Conservation (phyloP, 2,797 vertebrate genomes). For the Gobio occitaniae region DNA sequence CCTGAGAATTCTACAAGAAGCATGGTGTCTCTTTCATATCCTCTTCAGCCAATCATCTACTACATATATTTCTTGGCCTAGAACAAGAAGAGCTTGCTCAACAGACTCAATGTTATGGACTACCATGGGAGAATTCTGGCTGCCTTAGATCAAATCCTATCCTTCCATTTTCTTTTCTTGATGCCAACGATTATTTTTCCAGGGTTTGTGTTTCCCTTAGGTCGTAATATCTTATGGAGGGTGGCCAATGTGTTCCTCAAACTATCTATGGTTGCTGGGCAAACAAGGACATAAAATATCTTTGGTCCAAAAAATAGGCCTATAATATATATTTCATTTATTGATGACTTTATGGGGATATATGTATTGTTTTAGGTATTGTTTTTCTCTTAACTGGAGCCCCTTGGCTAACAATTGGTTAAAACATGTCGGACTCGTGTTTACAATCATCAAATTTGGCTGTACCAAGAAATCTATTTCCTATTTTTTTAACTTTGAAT, state of each 20-base stretch:
- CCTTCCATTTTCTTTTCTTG: constrained; percentile 17
- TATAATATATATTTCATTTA: background rate
- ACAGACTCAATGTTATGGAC: constrained; percentile 27
- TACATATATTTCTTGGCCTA: constrained; percentile 41
- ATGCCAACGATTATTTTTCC: constrained; percentile 38
- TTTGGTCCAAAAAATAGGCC: background rate
- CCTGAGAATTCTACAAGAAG: constrained; percentile 6
- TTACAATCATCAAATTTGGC: background rate
- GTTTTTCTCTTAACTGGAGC: constrained; percentile 19
- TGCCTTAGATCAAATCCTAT: constrained; percentile 10
- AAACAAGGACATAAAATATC: background rate
- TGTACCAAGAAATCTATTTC: background rate
- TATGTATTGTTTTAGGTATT: background rate
- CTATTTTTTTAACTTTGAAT: background rate
- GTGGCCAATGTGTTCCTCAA: constrained; percentile 32
- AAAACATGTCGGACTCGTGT: background rate
- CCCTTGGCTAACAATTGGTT: background rate
- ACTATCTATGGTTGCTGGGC: constrained; percentile 7
- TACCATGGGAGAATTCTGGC: constrained; percentile 46
- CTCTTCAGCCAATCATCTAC: constrained; percentile 21
- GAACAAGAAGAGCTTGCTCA: background rate
- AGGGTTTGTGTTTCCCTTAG: constrained; percentile 36
- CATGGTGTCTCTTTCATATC: background rate
- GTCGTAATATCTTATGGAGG: constrained; percentile 34
- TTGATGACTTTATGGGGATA: background rate